Evolutionary conservation across 2,888 invertebrate genomes (phyloP).

Genomic region (Sarcophaga caerulescens): DNA sequence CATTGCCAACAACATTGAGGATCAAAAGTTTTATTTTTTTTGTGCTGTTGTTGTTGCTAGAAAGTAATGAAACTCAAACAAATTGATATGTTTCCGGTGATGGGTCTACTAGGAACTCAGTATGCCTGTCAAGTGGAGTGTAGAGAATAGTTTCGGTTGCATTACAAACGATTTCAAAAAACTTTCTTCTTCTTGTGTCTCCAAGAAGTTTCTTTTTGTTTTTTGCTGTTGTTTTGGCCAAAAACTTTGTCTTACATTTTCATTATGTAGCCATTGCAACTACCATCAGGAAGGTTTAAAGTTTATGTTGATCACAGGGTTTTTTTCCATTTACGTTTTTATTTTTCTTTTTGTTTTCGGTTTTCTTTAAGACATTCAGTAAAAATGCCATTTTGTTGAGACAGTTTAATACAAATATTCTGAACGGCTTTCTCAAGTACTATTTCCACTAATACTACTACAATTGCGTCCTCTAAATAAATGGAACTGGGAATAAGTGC

Average conservation of each 20-base stretch:
- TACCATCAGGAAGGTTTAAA: background rate
- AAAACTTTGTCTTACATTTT: background rate
- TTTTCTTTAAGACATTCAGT: conserved; percentile 17
- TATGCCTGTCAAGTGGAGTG: conserved; percentile 1
- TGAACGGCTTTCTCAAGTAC: background rate
- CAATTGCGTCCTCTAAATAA: background rate
- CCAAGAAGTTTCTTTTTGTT: background rate
- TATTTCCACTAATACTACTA: background rate
- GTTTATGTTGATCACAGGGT: background rate
- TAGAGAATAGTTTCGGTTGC: background rate
- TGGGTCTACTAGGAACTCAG: background rate
- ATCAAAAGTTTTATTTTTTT: background rate
- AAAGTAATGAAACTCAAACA: conserved; percentile 47
- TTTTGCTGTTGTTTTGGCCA: background rate
- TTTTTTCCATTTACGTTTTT: background rate
- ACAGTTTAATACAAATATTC: background rate
- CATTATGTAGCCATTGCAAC: background rate
- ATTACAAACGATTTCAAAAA: background rate
- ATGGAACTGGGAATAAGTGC: background rate
- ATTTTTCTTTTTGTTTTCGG: background rate
- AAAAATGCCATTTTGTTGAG: conserved; percentile 32
- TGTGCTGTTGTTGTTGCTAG: background rate
- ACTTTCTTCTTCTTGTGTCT: background rate
- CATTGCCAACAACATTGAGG: background rate
- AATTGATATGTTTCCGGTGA: conserved; percentile 52